Conservation (phyloP, 2,888 invertebrate species). For the Lacanobia oleracea region DNA sequence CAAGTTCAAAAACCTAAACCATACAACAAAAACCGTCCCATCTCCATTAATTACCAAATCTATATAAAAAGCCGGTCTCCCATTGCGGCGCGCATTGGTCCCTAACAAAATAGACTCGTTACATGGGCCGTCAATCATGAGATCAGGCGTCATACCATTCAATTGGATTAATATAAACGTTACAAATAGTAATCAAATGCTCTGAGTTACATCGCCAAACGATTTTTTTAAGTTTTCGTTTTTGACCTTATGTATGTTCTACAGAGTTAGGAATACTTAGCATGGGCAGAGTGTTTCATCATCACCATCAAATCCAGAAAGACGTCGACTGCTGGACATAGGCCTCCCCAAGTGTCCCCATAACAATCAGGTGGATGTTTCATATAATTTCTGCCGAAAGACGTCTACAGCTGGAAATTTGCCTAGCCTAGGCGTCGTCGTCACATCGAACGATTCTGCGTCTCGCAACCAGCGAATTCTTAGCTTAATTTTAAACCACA, state of each 20-base stretch:
- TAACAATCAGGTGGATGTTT: too few species aligned
- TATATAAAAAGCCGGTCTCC: slow-evolving; percentile 60
- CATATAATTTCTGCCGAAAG: too few species aligned
- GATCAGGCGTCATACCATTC: slow-evolving; percentile 72
- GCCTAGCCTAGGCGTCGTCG: too few species aligned
- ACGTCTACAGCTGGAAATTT: too few species aligned
- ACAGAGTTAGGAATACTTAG: slow-evolving; percentile 64
- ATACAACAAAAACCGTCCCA: slow-evolving; percentile 11
- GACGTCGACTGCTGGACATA: too few species aligned
- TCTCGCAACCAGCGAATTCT: too few species aligned
- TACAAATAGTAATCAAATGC: slow-evolving; percentile 89
- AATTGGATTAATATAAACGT: slow-evolving; percentile 87
- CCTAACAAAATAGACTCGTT: slow-evolving; percentile 87
- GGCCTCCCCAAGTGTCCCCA: too few species aligned
- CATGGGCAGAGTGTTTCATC: too few species aligned
- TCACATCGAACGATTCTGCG: too few species aligned
- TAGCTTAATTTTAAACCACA: too few species aligned
- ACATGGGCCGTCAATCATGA: slow-evolving; percentile 84
- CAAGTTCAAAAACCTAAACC: background rate
- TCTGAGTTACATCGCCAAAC: slow-evolving; percentile 83
- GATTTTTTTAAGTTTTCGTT: slow-evolving; percentile 78
- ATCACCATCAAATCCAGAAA: too few species aligned
- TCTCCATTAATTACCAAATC: slow-evolving; percentile 58
- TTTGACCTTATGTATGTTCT: slow-evolving; percentile 76
- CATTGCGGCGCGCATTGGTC: slow-evolving; percentile 73